Conservation (phyloP, 1,140 invertebrate species). For the Sesamia nonagrioides region DNA sequence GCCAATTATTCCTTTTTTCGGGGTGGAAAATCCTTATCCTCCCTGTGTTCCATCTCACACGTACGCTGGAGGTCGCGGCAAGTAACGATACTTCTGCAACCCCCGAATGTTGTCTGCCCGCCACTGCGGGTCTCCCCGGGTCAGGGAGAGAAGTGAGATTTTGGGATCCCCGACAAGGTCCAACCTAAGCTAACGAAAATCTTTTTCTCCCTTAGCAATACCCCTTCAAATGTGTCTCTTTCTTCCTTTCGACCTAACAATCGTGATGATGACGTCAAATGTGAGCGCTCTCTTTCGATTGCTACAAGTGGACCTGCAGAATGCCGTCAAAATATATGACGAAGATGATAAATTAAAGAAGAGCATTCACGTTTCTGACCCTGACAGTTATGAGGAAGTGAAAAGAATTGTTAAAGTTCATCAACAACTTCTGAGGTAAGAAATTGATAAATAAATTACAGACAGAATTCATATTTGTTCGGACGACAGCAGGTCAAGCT, state of each 20-base stretch:
- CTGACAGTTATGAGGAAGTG: conserved; percentile 55
- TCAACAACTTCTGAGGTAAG: conserved; percentile 65
- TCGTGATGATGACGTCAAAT: conserved; percentile 58
- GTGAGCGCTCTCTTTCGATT: conserved; percentile 58
- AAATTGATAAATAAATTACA: not conserved
- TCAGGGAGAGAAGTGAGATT: too few relatives aligned
- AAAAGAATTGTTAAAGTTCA: conserved; percentile 59
- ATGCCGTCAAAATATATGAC: conserved; percentile 35
- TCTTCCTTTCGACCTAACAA: conserved; percentile 60
- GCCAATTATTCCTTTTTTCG: too few relatives aligned
- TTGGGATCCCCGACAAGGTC: too few relatives aligned
- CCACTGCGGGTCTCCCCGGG: too few relatives aligned
- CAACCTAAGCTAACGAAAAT: too few relatives aligned
- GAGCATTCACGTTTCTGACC: not conserved
- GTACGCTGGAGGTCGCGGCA: too few relatives aligned
- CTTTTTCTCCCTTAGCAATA: conserved; percentile 49
- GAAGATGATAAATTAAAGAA: not conserved
- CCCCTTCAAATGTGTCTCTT: conserved; percentile 58
- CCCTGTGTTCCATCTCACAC: too few relatives aligned
- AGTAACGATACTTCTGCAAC: too few relatives aligned
- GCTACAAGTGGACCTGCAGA: conserved; percentile 60
- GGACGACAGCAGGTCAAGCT: too few relatives aligned
- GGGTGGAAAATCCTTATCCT: too few relatives aligned
- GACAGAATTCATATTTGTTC: too few relatives aligned
- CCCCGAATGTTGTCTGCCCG: too few relatives aligned